These are phyloP conservation scores for Scrobipalpa costella DNA, from an alignment of 2,888 invertebrate species.

Conservation along the genomic window DNA sequence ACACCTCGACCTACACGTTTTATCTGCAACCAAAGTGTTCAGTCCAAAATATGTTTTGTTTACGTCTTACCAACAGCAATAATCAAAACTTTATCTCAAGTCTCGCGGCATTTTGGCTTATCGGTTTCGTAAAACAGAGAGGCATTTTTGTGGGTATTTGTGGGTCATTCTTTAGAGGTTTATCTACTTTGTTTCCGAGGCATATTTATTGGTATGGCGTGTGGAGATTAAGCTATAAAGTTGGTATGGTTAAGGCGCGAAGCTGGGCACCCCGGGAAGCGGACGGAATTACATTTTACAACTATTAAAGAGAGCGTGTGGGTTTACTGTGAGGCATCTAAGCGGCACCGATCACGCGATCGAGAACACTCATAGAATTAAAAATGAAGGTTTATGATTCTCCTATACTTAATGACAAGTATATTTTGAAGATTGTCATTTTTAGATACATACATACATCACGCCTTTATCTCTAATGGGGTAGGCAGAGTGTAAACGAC, in stretches of 20 bases:
- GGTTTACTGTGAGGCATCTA: slow-evolving; percentile 37
- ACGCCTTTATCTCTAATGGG: too few species aligned
- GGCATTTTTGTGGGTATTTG: slow-evolving; percentile 20
- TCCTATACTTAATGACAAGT: slow-evolving; percentile 9
- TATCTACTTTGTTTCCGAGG: slow-evolving; percentile 40
- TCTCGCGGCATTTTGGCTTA: slow-evolving; percentile 23
- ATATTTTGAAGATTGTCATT: not conserved
- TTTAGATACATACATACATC: not conserved
- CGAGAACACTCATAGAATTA: slow-evolving; percentile 25
- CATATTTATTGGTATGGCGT: slow-evolving; percentile 73
- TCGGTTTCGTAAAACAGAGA: slow-evolving; percentile 27
- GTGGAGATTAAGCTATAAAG: slow-evolving; percentile 78
- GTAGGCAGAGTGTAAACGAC: too few species aligned
- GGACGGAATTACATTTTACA: slow-evolving; percentile 65
- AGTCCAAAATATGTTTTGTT: slow-evolving; percentile 9
- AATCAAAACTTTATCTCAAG: slow-evolving; percentile 20
- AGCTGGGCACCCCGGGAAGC: slow-evolving; percentile 71
- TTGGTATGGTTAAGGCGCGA: slow-evolving; percentile 47
- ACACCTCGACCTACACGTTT: not conserved
- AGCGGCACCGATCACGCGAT: slow-evolving; percentile 41
- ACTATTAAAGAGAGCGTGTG: slow-evolving; percentile 40
- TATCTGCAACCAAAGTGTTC: not conserved
- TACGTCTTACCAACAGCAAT: slow-evolving; percentile 8
- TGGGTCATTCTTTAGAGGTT: slow-evolving; percentile 29
- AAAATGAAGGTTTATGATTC: slow-evolving; percentile 18